Conservation (phyloP, 92 coral and sea anemone genomes). For the Desmophyllum pertusum region DNA sequence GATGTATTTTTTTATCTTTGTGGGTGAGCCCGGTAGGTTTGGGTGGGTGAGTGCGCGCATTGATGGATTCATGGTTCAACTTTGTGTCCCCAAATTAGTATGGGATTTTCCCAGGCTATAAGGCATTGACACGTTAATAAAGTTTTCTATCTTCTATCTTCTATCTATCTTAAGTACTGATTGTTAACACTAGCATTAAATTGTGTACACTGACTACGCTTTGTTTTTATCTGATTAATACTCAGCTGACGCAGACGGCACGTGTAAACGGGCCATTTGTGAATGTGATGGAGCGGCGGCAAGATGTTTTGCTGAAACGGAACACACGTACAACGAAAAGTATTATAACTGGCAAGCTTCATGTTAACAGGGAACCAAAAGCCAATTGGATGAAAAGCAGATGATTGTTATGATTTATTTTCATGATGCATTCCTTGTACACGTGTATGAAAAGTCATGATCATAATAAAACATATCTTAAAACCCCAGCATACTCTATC, state of each 20-base stretch:
- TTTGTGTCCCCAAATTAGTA: too few species aligned
- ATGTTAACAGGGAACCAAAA: not conserved
- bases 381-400: not conserved
- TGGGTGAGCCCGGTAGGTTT: too few species aligned
- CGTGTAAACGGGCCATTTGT: slow-evolving; percentile 61
- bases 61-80: too few species aligned
- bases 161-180: too few species aligned
- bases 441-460: not conserved
- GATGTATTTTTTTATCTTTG: too few species aligned
- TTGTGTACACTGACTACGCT: not conserved
- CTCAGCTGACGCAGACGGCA: slow-evolving; percentile 27
- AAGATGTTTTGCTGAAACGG: slow-evolving; percentile 40
- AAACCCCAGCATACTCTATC: not conserved
- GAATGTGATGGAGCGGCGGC: slow-evolving; percentile 63
- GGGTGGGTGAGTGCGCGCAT: too few species aligned
- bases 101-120: too few species aligned
- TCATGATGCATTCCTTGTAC: not conserved
- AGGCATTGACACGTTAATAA: too few species aligned
- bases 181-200: too few species aligned
- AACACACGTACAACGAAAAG: slow-evolving; percentile 32
- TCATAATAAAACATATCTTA: not conserved
- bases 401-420: not conserved
- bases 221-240: not conserved
- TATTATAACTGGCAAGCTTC: slow-evolving; percentile 5
- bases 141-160: not conserved